These are phyloP conservation scores for Corticium candelabrum DNA, from an alignment of 37 sponge, comb jelly and placozoan genomes.

Conservation along the genomic window DNA sequence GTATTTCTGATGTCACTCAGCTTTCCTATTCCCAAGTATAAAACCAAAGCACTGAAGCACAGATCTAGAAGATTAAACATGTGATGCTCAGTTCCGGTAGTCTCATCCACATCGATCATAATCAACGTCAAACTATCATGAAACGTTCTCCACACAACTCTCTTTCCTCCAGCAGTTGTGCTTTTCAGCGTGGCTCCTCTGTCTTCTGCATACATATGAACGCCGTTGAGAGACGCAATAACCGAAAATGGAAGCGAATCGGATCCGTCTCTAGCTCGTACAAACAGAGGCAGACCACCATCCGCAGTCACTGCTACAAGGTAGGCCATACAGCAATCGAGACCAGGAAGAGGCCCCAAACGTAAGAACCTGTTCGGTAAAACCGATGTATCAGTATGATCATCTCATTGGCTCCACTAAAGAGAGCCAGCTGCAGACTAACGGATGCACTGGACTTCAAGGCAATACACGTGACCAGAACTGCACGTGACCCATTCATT, in stretches of 20 bases:
- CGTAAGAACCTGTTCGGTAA: too few species aligned
- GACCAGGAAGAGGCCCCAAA: too few species aligned
- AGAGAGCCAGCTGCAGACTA: too few species aligned
- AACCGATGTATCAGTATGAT: too few species aligned
- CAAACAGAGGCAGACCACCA: neutral
- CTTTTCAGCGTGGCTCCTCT: neutral
- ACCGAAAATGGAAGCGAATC: neutral
- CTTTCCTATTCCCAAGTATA: too few species aligned
- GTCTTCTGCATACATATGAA: neutral
- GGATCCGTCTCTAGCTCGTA: neutral
- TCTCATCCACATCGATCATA: neutral
- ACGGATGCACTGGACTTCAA: conserved; percentile 1
- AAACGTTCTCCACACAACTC: neutral
- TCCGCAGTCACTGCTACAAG: neutral
- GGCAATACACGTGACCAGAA: too few species aligned
- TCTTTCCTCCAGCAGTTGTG: neutral
- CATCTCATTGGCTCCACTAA: too few species aligned
- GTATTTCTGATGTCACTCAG: too few species aligned
- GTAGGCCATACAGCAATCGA: neutral
- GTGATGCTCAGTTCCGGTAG: too few species aligned
- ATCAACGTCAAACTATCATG: neutral
- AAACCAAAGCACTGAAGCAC: too few species aligned
- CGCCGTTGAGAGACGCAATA: neutral
- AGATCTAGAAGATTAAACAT: too few species aligned
- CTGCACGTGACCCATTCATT: too few species aligned